Base-by-base conservation (phyloP, 2,113 vertebrate genomes). In the Oxyura jamaicensis region DNA sequence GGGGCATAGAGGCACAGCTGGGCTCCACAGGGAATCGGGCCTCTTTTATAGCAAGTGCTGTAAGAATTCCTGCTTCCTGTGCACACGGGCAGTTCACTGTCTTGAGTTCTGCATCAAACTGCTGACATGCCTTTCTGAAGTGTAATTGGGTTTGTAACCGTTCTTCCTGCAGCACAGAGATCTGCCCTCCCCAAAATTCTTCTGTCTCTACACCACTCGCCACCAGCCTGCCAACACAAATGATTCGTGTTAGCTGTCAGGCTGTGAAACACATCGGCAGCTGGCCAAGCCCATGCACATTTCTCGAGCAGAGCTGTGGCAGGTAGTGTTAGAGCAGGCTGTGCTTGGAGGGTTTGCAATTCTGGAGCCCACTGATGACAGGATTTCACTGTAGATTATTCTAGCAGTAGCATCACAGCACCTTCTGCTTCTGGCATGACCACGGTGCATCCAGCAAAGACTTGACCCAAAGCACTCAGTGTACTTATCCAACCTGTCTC, bases 301-400 rank as follows among this genome's bases (percentile, higher is more conserved):
- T 68, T 66, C 48, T 33, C 8, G 22, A 75, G 76, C 41, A 75
- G 15, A 35, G 3, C 28, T 20, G 28, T 29, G 59, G 5, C 67
- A 67, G 73, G 50, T 46, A 55, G n/a, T 1, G 7, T 8, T 36
- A 25, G 4, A 1, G 2, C 58, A 11, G 72, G 50, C 23, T 11
- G 1, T 6, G 16, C 35, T 5, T 9, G 1, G 2, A 18, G 53
- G 16, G 56, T 66, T 7, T 39, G 62, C 8, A 4, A 0, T 21
- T 62, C 7, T 4, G 58, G 60, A 66, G 13, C 62, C 42, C 56
- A 3, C 23, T 53, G n/a, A 19, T 46, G 39, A 4, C 28, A 26
- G 31, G 13, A 20, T 29, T 62, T n/a, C 28, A 3, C 50, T 74
- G 31, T 7, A 10, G 14, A 22, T 60, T 84, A 4, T 84, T 92